These are phyloP conservation scores for Lacerta viridis DNA, from an alignment of 2,797 vertebrate genomes.

Conservation along the genomic window DNA sequence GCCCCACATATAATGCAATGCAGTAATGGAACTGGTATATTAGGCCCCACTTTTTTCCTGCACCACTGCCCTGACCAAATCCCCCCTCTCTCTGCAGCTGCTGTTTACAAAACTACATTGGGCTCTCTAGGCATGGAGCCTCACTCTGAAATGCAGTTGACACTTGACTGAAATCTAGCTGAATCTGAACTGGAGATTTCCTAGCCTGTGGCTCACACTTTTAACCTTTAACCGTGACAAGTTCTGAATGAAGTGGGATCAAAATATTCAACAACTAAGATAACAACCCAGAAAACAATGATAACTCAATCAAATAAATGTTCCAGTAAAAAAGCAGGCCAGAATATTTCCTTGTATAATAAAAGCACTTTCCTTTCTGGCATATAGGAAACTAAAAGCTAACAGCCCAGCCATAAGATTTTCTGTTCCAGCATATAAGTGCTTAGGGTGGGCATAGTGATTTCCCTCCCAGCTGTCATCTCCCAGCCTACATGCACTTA, in stretches of 20 bases:
- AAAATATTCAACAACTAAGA: background rate
- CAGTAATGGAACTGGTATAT: too few species aligned
- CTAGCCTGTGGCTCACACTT: background rate
- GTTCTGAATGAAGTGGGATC: background rate
- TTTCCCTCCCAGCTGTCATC: background rate
- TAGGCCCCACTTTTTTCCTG: too few species aligned
- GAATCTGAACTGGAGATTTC: background rate
- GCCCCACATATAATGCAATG: too few species aligned
- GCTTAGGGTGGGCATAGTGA: background rate
- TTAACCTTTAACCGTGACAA: background rate
- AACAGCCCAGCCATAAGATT: background rate
- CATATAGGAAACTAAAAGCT: slow-evolving; percentile 6
- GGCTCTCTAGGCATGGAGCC: too few species aligned
- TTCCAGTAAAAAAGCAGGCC: slow-evolving; percentile 11
- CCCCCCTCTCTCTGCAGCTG: too few species aligned
- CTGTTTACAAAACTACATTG: too few species aligned
- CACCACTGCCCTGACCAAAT: too few species aligned
- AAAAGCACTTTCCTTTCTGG: background rate
- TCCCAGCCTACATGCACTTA: background rate
- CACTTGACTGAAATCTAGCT: background rate
- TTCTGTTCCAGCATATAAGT: background rate
- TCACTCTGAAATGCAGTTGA: background rate
- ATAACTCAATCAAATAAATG: background rate
- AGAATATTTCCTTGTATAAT: slow-evolving; percentile 2
- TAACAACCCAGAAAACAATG: background rate